A percentile compares a stretch with the other conserved stretches of the same genome.
Evolutionary conservation across 1,140 invertebrate genomes (phyloP).

Genomic region (Bilobella aurantiaca): DNA sequence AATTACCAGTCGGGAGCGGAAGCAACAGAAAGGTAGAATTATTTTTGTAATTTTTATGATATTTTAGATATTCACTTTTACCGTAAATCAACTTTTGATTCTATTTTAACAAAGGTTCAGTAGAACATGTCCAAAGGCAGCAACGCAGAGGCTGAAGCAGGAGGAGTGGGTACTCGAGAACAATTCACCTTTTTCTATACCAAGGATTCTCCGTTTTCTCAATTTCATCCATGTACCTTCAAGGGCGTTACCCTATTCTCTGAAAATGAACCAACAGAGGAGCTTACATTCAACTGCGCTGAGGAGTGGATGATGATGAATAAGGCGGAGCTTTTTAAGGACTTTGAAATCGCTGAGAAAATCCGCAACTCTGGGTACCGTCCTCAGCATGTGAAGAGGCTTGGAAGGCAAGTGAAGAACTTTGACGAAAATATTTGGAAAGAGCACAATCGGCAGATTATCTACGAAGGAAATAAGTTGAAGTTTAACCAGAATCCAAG

Average conservation of each 20-base stretch:
- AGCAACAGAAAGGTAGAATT: too few species aligned
- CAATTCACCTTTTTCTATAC: constrained; percentile 26
- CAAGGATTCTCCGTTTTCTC: constrained; percentile 20
- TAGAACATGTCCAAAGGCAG: too few species aligned
- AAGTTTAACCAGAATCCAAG: constrained; percentile 25
- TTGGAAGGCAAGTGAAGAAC: constrained; percentile 20
- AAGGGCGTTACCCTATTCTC: constrained; percentile 1
- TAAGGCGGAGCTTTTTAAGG: constrained; percentile 23
- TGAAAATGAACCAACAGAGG: background rate
- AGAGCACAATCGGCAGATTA: constrained; percentile 16
- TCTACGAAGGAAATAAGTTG: constrained; percentile 21
- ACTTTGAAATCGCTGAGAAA: constrained; percentile 10
- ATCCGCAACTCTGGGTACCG: background rate
- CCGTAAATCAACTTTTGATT: too few species aligned
- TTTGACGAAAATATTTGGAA: constrained; percentile 22
- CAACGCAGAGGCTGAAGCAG: too few species aligned
- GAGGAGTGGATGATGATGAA: constrained; percentile 31
- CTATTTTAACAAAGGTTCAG: too few species aligned
- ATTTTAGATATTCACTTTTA: too few species aligned
- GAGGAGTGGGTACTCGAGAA: too few species aligned
- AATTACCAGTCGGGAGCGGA: too few species aligned
- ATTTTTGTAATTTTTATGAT: too few species aligned
- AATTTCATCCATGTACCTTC: constrained; percentile 17
- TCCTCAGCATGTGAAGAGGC: constrained; percentile 10
- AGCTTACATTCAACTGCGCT: constrained; percentile 10